These are phyloP conservation scores for Crypturellus tataupa DNA, from an alignment of 2,797 vertebrate genomes.

Conservation along the genomic window DNA sequence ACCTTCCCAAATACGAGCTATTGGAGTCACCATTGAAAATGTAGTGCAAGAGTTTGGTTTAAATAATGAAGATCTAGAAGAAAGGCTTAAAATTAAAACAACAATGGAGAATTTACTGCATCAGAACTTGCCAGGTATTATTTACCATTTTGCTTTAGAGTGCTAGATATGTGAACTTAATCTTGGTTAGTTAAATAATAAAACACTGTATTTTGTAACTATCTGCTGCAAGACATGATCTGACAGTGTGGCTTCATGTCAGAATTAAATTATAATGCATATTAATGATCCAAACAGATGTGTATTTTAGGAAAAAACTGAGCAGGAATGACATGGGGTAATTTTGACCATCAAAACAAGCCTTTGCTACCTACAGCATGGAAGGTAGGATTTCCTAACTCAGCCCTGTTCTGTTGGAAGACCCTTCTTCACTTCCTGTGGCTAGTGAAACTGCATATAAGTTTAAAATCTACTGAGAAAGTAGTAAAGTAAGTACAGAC, in stretches of 20 bases:
- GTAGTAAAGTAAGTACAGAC: background rate
- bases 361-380: background rate
- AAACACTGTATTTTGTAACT: background rate
- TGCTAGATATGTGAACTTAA: background rate
- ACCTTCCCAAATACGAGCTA: constrained; percentile 85
- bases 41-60: constrained; percentile 87
- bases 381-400: background rate
- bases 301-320: background rate
- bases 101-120: constrained; percentile 87
- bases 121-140: constrained; percentile 88
- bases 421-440: background rate
- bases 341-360: background rate
- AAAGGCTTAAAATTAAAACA: constrained; percentile 82
- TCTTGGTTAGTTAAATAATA: background rate
- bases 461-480: background rate
- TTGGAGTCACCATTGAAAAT: constrained; percentile 84
- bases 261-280: background rate
- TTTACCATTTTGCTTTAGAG: constrained; percentile 35
- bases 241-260: background rate
- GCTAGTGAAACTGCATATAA: background rate
- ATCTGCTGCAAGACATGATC: background rate
- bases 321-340: background rate
- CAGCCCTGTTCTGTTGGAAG: background rate
- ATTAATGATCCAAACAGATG: background rate
- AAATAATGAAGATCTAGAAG: constrained; percentile 85